These are phyloP conservation scores for Tinamus guttatus DNA, from an alignment of 2,113 vertebrate species.

Conservation along the genomic window DNA sequence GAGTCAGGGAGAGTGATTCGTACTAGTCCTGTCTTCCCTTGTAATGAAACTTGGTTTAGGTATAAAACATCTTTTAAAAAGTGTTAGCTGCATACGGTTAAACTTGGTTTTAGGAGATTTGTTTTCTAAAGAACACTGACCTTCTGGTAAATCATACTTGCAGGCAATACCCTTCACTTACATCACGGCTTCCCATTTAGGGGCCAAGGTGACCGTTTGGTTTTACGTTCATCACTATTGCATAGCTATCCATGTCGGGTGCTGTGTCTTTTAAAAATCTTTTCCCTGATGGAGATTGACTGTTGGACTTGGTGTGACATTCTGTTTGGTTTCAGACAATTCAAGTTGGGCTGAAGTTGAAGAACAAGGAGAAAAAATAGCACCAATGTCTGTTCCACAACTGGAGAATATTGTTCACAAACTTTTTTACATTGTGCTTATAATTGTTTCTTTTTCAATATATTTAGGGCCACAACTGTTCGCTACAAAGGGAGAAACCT, in stretches of 20 bases:
- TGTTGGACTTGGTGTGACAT: not conserved
- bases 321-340: not conserved
- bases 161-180: not conserved
- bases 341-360: not conserved
- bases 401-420: not conserved
- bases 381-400: not conserved
- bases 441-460: not conserved
- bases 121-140: not conserved
- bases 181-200: not conserved
- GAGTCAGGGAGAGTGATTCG: not conserved
- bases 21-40: not conserved
- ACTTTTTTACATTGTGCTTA: not conserved
- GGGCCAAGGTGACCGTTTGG: not conserved
- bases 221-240: not conserved
- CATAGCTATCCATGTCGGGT: not conserved
- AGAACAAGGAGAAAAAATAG: not conserved
- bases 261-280: not conserved
- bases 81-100: not conserved
- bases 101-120: not conserved
- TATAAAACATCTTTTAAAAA: not conserved
- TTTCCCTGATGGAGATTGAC: not conserved
- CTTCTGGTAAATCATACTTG: not conserved
- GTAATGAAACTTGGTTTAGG: not conserved
- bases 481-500: slow-evolving; percentile 97
- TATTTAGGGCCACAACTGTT: slow-evolving; percentile 91